Percentiles rank a stretch among this genome's conserved stretches.
These are phyloP conservation scores for Sebastes schlegelii DNA, from an alignment of 2,113 vertebrate species.

Conservation along the genomic window DNA sequence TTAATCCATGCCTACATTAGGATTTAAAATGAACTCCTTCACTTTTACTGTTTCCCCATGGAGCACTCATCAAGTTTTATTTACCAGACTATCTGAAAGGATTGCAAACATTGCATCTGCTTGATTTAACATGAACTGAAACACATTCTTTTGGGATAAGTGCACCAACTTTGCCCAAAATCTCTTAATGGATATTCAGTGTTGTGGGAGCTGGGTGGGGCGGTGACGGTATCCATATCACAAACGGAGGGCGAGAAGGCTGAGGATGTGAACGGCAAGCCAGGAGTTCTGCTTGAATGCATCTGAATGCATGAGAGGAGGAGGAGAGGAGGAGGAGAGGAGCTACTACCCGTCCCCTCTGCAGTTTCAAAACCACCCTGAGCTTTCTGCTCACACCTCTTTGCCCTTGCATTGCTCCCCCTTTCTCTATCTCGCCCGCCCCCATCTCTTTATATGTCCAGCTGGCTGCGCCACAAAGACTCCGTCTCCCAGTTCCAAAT, in stretches of 20 bases:
- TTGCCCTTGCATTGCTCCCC: slow-evolving; percentile 68
- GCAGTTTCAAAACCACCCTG: slow-evolving; percentile 67
- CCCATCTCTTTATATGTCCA: slow-evolving; percentile 86
- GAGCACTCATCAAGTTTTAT: slow-evolving; percentile 55
- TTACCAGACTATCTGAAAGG: slow-evolving; percentile 63
- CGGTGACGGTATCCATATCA: slow-evolving; percentile 58
- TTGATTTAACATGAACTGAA: slow-evolving; percentile 69
- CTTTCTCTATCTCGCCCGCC: slow-evolving; percentile 72
- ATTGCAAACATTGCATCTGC: slow-evolving; percentile 67
- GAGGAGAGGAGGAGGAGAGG: slow-evolving; percentile 51
- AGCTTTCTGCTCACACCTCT: slow-evolving; percentile 78
- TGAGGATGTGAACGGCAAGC: slow-evolving; percentile 74
- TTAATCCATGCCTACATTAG: slow-evolving; percentile 20
- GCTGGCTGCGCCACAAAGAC: slow-evolving; percentile 87
- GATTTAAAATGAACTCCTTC: slow-evolving; percentile 31
- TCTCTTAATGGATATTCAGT: slow-evolving; percentile 49
- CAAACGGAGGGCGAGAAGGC: slow-evolving; percentile 63
- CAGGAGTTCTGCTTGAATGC: slow-evolving; percentile 83
- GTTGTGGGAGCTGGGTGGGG: slow-evolving; percentile 55
- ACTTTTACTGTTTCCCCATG: slow-evolving; percentile 30
- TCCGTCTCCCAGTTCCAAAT: slow-evolving; percentile 76
- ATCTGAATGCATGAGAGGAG: slow-evolving; percentile 76
- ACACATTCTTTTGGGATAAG: slow-evolving; percentile 68
- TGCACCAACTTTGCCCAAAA: slow-evolving; percentile 55
- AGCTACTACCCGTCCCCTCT: slow-evolving; percentile 59